A percentile compares a stretch with the other conserved stretches of the same genome.
Evolutionary conservation across 2,888 invertebrate genomes (phyloP).

Genomic region (Sphaerophoria taeniata): DNA sequence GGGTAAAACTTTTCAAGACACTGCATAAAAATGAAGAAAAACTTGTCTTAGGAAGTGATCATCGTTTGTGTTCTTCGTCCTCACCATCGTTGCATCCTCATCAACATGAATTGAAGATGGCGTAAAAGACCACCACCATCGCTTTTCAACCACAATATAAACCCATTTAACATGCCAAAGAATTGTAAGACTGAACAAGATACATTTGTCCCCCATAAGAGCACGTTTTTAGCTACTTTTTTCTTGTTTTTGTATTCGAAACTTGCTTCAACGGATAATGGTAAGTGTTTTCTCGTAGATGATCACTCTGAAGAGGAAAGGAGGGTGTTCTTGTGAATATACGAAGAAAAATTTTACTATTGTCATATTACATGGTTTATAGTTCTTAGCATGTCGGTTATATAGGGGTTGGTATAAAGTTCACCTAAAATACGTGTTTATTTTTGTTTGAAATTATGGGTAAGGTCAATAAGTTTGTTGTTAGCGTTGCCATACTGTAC

Average conservation of each 20-base stretch:
- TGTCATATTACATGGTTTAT: constrained; percentile 64
- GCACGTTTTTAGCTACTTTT: constrained; percentile 58
- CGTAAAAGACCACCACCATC: constrained; percentile 21
- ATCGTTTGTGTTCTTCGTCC: too few relatives aligned
- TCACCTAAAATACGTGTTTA: constrained; percentile 45
- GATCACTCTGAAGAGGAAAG: constrained; percentile 15
- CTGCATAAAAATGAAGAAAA: too few relatives aligned
- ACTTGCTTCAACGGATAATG: constrained; percentile 62
- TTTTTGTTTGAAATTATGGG: background rate
- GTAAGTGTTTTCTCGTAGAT: constrained; percentile 49
- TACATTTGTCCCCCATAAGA: constrained; percentile 54
- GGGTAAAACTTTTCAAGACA: constrained; percentile 54
- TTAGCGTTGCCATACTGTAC: too few relatives aligned
- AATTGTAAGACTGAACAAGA: background rate
- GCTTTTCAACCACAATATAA: background rate
- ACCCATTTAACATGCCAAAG: constrained; percentile 37
- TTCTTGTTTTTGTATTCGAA: too few relatives aligned
- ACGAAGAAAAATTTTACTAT: constrained; percentile 55
- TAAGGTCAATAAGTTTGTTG: background rate
- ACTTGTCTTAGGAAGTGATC: too few relatives aligned
- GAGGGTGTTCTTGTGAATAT: constrained; percentile 20
- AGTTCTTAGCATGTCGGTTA: constrained; percentile 4
- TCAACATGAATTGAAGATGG: constrained; percentile 36
- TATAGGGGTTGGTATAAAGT: constrained; percentile 40
- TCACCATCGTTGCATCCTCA: constrained; percentile 7